Conservation (phyloP, 2,888 invertebrate genomes). For the Clistopyga incitator region DNA sequence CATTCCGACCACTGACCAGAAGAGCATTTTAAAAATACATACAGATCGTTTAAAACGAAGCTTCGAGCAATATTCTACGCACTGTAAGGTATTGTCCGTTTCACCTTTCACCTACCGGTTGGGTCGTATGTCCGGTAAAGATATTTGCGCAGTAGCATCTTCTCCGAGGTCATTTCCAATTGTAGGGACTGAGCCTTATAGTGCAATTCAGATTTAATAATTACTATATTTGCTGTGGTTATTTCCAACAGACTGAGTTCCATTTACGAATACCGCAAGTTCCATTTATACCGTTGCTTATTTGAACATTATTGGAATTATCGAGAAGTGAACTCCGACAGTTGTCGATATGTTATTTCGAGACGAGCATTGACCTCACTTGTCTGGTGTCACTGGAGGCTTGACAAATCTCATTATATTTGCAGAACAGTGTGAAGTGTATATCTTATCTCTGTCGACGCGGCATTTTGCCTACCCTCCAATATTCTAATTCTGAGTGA, state of each 20-base stretch:
- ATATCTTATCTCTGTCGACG: slow-evolving; percentile 27
- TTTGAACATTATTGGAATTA: slow-evolving; percentile 5
- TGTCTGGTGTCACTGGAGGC: not conserved
- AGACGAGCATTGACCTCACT: slow-evolving; percentile 32
- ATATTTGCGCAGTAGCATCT: slow-evolving; percentile 27
- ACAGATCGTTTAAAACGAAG: not conserved
- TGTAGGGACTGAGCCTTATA: slow-evolving; percentile 3
- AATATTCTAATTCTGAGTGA: slow-evolving; percentile 25
- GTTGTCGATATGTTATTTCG: slow-evolving; percentile 15
- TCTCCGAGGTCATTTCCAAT: slow-evolving; percentile 41
- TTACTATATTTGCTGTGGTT: slow-evolving; percentile 39
- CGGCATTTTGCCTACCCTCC: slow-evolving; percentile 28
- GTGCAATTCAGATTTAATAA: slow-evolving; percentile 19
- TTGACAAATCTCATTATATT: slow-evolving; percentile 18
- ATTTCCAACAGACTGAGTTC: not conserved
- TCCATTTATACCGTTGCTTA: slow-evolving; percentile 11
- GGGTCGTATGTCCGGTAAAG: slow-evolving; percentile 25
- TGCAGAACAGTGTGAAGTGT: slow-evolving; percentile 22
- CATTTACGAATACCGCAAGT: not conserved
- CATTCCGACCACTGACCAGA: not conserved
- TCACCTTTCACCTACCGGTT: slow-evolving; percentile 49
- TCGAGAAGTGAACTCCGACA: not conserved
- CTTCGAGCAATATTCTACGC: not conserved
- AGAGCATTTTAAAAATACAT: not conserved
- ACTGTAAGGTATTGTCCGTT: slow-evolving; percentile 18